Conservation (phyloP, 2,888 invertebrate species). For the Neoascia interrupta region DNA sequence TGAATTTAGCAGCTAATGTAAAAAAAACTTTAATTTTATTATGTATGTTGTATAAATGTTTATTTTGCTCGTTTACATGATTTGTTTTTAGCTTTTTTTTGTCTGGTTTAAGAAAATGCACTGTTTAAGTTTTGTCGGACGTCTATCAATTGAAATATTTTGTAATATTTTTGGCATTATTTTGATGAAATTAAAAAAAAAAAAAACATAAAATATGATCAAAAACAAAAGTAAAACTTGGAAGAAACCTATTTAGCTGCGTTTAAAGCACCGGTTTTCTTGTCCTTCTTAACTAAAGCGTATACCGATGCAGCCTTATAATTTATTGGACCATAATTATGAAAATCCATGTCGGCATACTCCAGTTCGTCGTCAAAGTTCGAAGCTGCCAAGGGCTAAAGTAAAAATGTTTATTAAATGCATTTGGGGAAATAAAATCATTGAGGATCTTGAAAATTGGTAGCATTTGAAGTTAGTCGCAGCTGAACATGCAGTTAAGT, state of each 20-base stretch:
- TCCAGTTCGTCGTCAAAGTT: conserved; percentile 85
- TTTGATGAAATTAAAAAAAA: not conserved
- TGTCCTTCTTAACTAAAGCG: conserved; percentile 85
- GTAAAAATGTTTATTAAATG: not conserved
- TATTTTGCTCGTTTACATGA: conserved; percentile 12
- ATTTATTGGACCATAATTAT: conserved; percentile 94
- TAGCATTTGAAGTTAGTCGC: too few relatives aligned
- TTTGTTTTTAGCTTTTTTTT: conserved; percentile 25
- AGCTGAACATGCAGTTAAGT: too few relatives aligned
- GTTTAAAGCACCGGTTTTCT: conserved; percentile 77
- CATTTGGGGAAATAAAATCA: too few relatives aligned
- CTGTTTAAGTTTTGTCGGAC: conserved; percentile 32
- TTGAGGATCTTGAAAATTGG: too few relatives aligned
- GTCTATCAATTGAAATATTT: conserved; percentile 15
- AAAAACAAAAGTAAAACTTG: not conserved
- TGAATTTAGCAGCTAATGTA: too few relatives aligned
- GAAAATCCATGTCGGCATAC: conserved; percentile 94
- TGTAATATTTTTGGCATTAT: conserved; percentile 22
- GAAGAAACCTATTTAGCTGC: conserved; percentile 72
- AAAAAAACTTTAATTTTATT: too few relatives aligned
- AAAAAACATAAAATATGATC: not conserved
- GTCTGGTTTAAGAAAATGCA: conserved; percentile 58
- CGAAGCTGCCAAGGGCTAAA: conserved; percentile 89
- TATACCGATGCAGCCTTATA: conserved; percentile 93
- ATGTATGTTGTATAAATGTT: too few relatives aligned